Base-by-base conservation (phyloP, 2,888 invertebrate genomes). In the Eremobia ochroleuca region DNA sequence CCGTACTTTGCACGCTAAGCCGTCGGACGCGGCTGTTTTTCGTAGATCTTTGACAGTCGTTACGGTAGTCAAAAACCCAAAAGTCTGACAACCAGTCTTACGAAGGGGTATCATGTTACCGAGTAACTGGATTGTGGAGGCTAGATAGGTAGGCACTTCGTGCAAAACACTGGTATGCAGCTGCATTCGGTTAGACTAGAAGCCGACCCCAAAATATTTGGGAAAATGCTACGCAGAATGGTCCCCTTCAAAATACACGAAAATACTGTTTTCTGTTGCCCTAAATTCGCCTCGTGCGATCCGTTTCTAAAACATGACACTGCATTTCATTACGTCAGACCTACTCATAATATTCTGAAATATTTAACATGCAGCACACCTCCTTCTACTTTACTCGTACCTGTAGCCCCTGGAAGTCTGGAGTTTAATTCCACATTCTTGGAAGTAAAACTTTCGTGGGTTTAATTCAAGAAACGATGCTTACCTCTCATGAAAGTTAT, bases 241-340 rank as follows among this genome's bases (percentile, higher is more conserved):
- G 6, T 62, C 25, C 2, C 3, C 25, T 37, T 37, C 3, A 34
- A 8, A 34, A 34, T 34, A 25, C 5, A 21, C 25, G 9, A 15
- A 21, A 69, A 25, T 21, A 66, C 21, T 21, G 9, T 13, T 34
- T 21, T 34, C 46, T 59, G 2, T 49, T 61, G 2, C n/a, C 8
- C 1, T n/a, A 15, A 61, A 49, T 9, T 31, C 73, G 15, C 49
- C 2, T 31, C 21, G 5, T 73, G 31, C 31, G 25, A 15, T 49
- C 18, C 13, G 25, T 49, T 37, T 34, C 4, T 21, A 2, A 18
- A 74, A 52, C 75, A 76, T 74, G 61, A 21, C 21, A 11, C 52
- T 64, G 52, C 52, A 74, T 75, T 75, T 64, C 15, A 46, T 64
- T 34, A 55, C n/a, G n/a, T 52, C 34, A 58, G 28, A 28, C 58